phyloP scores from a whole-genome alignment of 2,888 invertebrate species.

The Camptogramma bilineatum region DNA sequence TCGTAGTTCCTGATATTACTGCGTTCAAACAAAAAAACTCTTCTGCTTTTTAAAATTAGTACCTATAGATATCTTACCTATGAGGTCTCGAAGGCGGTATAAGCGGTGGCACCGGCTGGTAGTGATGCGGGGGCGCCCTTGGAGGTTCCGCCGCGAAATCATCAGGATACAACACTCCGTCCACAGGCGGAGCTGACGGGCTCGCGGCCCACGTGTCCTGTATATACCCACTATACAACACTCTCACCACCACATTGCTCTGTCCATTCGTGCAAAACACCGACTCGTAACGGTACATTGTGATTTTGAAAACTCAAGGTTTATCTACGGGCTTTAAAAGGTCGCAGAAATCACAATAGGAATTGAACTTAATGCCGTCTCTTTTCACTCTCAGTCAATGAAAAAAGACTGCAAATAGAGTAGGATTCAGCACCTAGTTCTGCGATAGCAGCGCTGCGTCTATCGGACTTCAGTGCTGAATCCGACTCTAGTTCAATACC shows the following conservation, averaged over 20 bases:
- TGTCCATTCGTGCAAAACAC: conserved; percentile 29
- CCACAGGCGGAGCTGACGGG: conserved; percentile 76
- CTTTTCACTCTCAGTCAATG: too few relatives aligned
- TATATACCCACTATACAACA: conserved; percentile 12
- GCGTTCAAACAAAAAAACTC: too few relatives aligned
- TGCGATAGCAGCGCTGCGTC: too few relatives aligned
- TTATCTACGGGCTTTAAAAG: too few relatives aligned
- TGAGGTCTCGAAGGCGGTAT: conserved; percentile 72
- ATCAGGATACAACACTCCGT: conserved; percentile 86
- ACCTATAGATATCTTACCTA: conserved; percentile 52
- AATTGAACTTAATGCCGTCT: too few relatives aligned
- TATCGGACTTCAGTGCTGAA: too few relatives aligned
- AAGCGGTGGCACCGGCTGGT: conserved; percentile 71
- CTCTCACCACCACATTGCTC: conserved; percentile 21
- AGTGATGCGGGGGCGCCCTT: conserved; percentile 74
- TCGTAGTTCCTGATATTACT: too few relatives aligned
- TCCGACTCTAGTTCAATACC: too few relatives aligned
- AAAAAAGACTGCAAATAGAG: too few relatives aligned
- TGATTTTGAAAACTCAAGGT: neutral
- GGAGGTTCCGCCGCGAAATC: conserved; percentile 86
- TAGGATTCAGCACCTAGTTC: too few relatives aligned
- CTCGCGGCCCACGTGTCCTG: conserved; percentile 73
- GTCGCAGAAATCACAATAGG: too few relatives aligned
- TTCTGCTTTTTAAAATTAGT: too few relatives aligned
- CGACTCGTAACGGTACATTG: conserved; percentile 29